Evolutionary conservation across 2,797 vertebrate species (phyloP).

Genomic region (Sylvilagus floridanus): DNA sequence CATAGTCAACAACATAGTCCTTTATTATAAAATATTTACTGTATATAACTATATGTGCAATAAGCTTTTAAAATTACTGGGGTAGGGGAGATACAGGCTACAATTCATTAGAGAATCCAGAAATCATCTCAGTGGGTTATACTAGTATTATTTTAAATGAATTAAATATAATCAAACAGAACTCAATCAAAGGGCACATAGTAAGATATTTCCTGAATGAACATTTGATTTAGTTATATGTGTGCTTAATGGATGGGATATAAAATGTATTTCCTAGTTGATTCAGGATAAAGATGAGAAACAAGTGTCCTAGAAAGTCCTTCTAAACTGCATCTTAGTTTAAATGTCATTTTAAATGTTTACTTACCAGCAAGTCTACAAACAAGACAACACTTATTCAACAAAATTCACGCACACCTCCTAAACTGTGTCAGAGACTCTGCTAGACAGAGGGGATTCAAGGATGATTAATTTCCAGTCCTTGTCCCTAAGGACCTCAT

Average conservation of each 20-base stretch:
- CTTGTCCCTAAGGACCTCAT: background rate
- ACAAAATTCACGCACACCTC: background rate
- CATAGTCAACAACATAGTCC: too few species aligned
- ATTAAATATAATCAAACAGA: background rate
- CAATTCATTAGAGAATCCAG: background rate
- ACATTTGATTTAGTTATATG: background rate
- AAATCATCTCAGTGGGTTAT: background rate
- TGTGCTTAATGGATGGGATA: background rate
- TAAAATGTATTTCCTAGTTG: slow-evolving; percentile 31
- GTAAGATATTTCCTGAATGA: background rate
- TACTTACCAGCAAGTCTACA: slow-evolving; percentile 35
- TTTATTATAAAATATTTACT: too few species aligned
- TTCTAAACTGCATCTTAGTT: background rate
- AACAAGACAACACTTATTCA: slow-evolving; percentile 10
- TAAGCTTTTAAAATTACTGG: too few species aligned
- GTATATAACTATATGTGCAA: too few species aligned
- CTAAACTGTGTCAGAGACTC: background rate
- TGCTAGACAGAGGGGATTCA: background rate
- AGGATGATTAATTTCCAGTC: slow-evolving; percentile 13
- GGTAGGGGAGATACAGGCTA: background rate
- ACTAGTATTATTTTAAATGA: slow-evolving; percentile 12
- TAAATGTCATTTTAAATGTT: slow-evolving; percentile 62
- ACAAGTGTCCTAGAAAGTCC: background rate
- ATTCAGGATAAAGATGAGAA: slow-evolving; percentile 18
- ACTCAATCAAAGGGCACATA: background rate